Percentiles rank a stretch among this genome's conserved stretches.
phyloP scores from a whole-genome alignment of 2,113 vertebrate genomes.

The Pampusana beccarii region DNA sequence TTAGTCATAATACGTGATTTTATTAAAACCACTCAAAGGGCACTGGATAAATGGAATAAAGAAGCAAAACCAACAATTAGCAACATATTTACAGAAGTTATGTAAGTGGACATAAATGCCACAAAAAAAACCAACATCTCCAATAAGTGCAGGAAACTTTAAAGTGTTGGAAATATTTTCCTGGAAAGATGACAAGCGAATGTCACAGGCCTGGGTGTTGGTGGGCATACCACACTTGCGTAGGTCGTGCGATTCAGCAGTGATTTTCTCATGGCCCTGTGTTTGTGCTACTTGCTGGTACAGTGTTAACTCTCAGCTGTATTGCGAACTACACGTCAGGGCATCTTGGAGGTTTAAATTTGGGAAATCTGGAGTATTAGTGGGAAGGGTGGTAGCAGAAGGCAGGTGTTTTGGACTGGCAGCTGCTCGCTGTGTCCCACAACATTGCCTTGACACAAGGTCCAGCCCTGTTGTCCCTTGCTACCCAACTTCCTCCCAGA shows the following conservation, averaged over 20 bases:
- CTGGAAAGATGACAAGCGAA: conserved; percentile 9
- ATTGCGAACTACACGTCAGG: background rate
- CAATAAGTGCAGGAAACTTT: conserved; percentile 25
- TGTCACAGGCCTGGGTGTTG: conserved; percentile 4
- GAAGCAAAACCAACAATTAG: conserved; percentile 55
- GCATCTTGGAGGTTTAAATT: background rate
- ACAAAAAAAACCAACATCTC: background rate
- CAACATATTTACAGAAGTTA: conserved; percentile 65
- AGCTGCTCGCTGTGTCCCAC: background rate
- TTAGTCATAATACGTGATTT: conserved; percentile 61
- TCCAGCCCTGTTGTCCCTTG: background rate
- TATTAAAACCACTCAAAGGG: conserved; percentile 67
- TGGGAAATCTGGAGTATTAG: background rate
- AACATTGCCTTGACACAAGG: background rate
- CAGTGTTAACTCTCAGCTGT: background rate
- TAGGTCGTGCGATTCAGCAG: background rate
- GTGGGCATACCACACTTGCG: background rate
- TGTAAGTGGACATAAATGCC: conserved; percentile 46
- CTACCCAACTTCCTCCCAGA: background rate
- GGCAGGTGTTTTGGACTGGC: background rate
- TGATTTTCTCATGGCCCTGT: background rate
- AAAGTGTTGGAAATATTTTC: conserved; percentile 52
- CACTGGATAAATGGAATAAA: conserved; percentile 47
- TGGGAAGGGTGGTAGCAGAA: background rate
- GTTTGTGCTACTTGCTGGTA: background rate